phyloP scores from a whole-genome alignment of 2,113 vertebrate genomes.

The Silurus meridionalis region DNA sequence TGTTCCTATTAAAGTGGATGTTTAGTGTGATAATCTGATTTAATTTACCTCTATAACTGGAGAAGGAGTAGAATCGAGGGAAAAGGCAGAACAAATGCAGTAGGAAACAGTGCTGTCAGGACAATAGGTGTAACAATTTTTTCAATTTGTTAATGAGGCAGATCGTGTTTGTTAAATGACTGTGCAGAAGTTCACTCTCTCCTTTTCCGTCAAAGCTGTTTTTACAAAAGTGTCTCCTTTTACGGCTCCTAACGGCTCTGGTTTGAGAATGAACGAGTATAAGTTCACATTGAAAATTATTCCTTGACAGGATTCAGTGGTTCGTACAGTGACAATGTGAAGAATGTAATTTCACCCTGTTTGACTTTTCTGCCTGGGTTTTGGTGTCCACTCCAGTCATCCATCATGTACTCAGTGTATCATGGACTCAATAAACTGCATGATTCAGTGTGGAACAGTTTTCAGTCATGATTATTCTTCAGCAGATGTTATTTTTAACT shows the following conservation, averaged over 20 bases:
- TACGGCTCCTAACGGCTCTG: slow-evolving; percentile 33
- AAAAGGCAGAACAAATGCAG: background rate
- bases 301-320: slow-evolving; percentile 25
- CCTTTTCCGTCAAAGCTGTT: background rate
- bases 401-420: background rate
- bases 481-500: background rate
- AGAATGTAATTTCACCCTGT: background rate
- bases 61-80: background rate
- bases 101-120: background rate
- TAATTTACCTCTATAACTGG: background rate
- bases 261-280: slow-evolving; percentile 13
- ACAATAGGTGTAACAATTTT: background rate
- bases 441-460: background rate
- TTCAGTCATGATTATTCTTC: background rate
- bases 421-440: background rate
- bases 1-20: background rate
- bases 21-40: background rate
- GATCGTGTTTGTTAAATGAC: background rate
- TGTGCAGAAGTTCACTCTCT: background rate
- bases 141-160: background rate
- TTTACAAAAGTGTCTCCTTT: slow-evolving; percentile 23
- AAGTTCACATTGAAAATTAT: background rate
- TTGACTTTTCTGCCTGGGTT: background rate
- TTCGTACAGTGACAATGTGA: background rate
- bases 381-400: background rate